phyloP scores from a whole-genome alignment of 2,888 invertebrate genomes.

The Aplocera efformata region DNA sequence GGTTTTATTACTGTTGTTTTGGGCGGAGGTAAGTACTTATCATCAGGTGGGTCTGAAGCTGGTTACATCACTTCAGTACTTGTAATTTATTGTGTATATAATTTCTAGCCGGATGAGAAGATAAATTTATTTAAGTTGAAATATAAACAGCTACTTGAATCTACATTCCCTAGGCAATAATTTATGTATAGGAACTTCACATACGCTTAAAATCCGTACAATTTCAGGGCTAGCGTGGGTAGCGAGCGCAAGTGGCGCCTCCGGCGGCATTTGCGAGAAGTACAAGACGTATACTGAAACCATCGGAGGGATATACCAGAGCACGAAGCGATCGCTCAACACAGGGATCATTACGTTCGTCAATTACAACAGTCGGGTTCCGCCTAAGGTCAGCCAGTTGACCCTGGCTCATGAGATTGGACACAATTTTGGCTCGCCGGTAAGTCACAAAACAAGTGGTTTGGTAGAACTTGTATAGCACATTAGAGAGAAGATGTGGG shows the following conservation, averaged over 20 bases:
- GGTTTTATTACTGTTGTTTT: too few relatives aligned
- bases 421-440: constrained; percentile 99
- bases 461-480: too few relatives aligned
- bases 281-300: constrained; percentile 98
- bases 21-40: too few relatives aligned
- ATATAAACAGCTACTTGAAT: not conserved
- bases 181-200: too few relatives aligned
- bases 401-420: constrained; percentile 99
- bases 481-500: too few relatives aligned
- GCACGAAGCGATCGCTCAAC: constrained; percentile 96
- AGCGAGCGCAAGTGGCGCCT: constrained; percentile 97
- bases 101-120: too few relatives aligned
- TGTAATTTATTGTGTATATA: too few relatives aligned
- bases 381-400: constrained; percentile 97
- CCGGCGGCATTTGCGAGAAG: constrained; percentile 99
- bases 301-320: constrained; percentile 95
- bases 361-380: constrained; percentile 98
- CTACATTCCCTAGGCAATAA: not conserved
- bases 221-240: constrained; percentile 96
- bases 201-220: too few relatives aligned
- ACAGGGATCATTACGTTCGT: constrained; percentile 99
- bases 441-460: constrained; percentile 79
- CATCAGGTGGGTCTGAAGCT: too few relatives aligned
- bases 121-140: too few relatives aligned
- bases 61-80: too few relatives aligned